Conservation (phyloP, 2,888 invertebrate species). For the Habrosyne pyritoides region DNA sequence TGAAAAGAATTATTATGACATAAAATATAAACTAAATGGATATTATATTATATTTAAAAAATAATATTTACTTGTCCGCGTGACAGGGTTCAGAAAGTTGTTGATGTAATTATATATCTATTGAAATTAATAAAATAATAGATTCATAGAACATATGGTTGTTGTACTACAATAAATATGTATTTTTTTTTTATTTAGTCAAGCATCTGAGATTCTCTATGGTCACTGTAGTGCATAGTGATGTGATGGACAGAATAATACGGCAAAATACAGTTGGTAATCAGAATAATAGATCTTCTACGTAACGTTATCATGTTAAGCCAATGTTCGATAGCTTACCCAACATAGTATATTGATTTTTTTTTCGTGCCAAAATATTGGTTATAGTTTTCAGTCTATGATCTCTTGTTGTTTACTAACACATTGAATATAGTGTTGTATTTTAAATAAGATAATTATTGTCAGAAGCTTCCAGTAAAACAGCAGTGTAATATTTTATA, state of each 20-base stretch:
- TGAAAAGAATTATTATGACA: constrained; percentile 37
- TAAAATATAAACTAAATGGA: constrained; percentile 18
- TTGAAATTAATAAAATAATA: constrained; percentile 27
- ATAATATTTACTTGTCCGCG: constrained; percentile 47
- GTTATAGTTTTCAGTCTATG: neutral
- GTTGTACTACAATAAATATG: constrained; percentile 64
- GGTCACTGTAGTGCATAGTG: neutral
- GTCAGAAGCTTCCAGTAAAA: too few relatives aligned
- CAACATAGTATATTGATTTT: neutral
- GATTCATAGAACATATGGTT: constrained; percentile 47
- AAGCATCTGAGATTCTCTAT: constrained; percentile 31
- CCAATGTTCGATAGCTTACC: too few relatives aligned
- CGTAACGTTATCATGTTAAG: too few relatives aligned
- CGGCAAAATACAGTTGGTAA: neutral
- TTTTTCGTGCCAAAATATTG: constrained; percentile 8
- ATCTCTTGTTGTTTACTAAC: constrained; percentile 7
- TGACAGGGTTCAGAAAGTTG: constrained; percentile 44
- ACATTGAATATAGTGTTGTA: neutral
- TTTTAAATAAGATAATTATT: neutral
- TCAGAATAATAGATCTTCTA: neutral
- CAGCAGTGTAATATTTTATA: too few relatives aligned
- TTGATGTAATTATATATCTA: constrained; percentile 32
- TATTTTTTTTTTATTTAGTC: constrained; percentile 69
- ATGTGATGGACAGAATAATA: neutral
- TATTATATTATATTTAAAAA: constrained; percentile 20